Base-by-base conservation (phyloP, 2,113 vertebrate genomes). In the Cacatua alba region DNA sequence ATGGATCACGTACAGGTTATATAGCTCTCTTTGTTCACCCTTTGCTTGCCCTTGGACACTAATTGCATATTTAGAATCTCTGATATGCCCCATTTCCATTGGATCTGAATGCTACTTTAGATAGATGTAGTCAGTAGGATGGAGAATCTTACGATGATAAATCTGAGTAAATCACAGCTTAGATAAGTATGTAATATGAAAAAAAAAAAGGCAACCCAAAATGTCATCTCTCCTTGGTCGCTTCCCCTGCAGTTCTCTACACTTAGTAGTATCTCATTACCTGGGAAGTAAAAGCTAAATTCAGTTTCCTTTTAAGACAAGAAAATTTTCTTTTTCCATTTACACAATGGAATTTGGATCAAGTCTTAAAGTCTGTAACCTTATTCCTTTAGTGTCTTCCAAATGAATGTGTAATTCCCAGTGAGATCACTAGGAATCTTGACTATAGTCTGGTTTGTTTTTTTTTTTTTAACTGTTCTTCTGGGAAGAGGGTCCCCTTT, bases 311-410 rank as follows among this genome's bases (percentile, higher is more conserved):
- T 91, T 53, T 76, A 91, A 96, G 84, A 84, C 37, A 37, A 37
- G 35, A 37, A 86, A 62, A 65, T 63, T 76, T 69, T 86, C 26
- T 83, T 94, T 83, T 89, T 76, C 57, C n/a, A 55, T 95, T 96
- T 92, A 67, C 71, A 63, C 92, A 94, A 86, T 63, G 53, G 63
- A 93, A 93, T 87, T 89, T 95, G 70, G 82, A 93, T 88, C 84
- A 72, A 28, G 25, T 55, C 59, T 77, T 72, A 62, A 65, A 60
- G 79, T 91, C 59, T 88, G 70, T 92, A 95, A 74, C 79, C 16
- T n/a, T 93, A 94, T 18, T 88, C 51, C 43, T 86, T 79, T 77
- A 90, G 43, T 75, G 37, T 55, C 43, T 93, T 96, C 85, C 63
- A 83, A 88, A 86, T 74, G 88, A 82, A 74, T 64, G 20, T 83